Evolutionary conservation across 2,113 vertebrate genomes (phyloP), one percentile per base, ranked within the genome.

Genomic region (Oreocharis arfaki): DNA sequence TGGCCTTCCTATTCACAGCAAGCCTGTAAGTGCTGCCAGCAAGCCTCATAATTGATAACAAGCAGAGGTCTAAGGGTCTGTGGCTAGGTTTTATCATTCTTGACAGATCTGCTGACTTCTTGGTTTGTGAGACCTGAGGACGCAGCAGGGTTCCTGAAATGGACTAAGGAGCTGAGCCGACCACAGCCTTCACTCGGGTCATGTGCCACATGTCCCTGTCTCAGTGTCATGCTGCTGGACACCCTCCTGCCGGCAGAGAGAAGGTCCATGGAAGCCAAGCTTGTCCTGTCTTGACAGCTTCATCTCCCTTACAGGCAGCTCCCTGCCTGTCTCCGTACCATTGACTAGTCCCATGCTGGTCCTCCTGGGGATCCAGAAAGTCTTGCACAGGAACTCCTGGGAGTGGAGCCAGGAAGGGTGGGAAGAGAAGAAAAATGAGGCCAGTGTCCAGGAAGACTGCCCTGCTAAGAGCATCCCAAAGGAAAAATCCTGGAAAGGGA

Each of bases 61-160:
- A 89, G 74, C 67, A 65, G 70, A 71, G 77, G 65, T 93, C 64
- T 87, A 23, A 73, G 53, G 50, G 80, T 79, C 47, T 0, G 3
- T n/a, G 53, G 53, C 55, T 91, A 33, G 67, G 44, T 82, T 85
- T 94, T 90, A 49, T 92, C 35, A 35, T 70, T 91, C 56, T 70
- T 95, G 86, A 95, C 89, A 87, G 57, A 85, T 76, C 41, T 83
- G 92, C 92, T 96, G 88, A 87, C 55, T 55, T 71, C 14, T 53
- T 69, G 60, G 50, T 89, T 96, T 86, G 44, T 69, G 47, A 78
- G 74, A 83, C 18, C 50, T 18, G 60, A 64, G 79, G 42, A 69
- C 0, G 0, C 67, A 89, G 71, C 78, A 70, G 84, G 78, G 49
- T 35, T 93, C 44, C 75, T 75, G 71, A 26, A 90, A 56, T 12